Evolutionary conservation across 2,113 vertebrate genomes (phyloP), one percentile per base, ranked within the genome.

Genomic region (Trematocara macrostoma): DNA sequence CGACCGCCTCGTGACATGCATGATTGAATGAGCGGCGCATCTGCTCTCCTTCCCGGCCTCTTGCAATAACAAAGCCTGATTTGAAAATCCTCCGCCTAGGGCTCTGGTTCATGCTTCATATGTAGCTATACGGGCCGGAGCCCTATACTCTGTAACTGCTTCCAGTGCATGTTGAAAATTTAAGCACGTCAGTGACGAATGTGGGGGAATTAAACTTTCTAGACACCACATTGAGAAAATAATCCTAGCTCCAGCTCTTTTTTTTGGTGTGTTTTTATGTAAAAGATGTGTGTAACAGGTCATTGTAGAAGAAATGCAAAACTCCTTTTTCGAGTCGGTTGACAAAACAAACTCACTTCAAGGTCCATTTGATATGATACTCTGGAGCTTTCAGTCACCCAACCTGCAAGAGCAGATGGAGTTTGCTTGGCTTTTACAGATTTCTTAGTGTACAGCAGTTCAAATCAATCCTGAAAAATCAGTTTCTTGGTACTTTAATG

Each of bases 11-110:
- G 83, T 90, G 94, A 91, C 88, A 86, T 67, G 89, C 88, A 88
- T 93, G 94, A 94, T 89, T 91, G 89, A 94, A 92, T 91, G 90
- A 91, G 91, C 34, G 29, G 51, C 86, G 92, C 94, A 94, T 94
- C 91, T 95, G 92, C 88, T 95, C 90, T 84, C 86, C 79, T 93
- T 82, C 83, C 29, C 11, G 87, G 82, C 86, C 88, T 91, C 87
- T 82, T 93, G 85, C 81, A 94, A 92, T 87, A 94, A 95, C 94
- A 94, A 88, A 87, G 76, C 52, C 86, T 93, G 91, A 91, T 94
- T 93, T 91, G 86, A 91, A 86, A 89, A 85, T 89, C 82, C 26
- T 52, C 85, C 11, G 84, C 87, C 87, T 64, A 2, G 64, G 84
- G 90, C 85, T 47, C 8, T 1, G 84, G 55, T 84, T 89, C 86